A percentile compares a stretch with the other conserved stretches of the same genome.
phyloP scores from a whole-genome alignment of 2,113 vertebrate species.

The Daphoenositta chrysoptera region DNA sequence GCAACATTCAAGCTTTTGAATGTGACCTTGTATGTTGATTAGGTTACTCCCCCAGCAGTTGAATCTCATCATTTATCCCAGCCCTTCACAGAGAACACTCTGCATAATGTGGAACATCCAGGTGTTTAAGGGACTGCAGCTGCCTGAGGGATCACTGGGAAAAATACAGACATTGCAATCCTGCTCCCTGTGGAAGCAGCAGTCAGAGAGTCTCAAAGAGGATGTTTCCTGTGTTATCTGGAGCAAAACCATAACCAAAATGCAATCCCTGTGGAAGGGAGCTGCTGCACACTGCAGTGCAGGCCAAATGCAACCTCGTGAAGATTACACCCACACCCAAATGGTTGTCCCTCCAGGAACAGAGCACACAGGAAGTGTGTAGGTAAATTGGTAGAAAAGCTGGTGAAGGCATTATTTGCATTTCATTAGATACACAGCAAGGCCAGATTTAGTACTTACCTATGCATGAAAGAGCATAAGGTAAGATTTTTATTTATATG shows the following conservation, averaged over 20 bases:
- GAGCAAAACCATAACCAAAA: not conserved
- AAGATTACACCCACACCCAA: not conserved
- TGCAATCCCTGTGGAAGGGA: not conserved
- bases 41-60: not conserved
- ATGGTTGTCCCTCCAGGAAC: not conserved
- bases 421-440: not conserved
- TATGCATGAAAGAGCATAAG: not conserved
- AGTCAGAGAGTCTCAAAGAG: not conserved
- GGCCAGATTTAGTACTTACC: not conserved
- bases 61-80: not conserved
- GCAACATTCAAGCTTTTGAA: not conserved
- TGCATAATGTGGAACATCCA: constrained; percentile 14
- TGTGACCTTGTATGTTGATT: constrained; percentile 45
- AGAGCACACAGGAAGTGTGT: not conserved
- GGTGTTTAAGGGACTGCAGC: not conserved
- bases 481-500: not conserved
- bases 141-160: not conserved
- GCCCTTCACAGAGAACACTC: not conserved
- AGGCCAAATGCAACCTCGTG: not conserved
- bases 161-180: not conserved
- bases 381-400: not conserved
- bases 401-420: not conserved
- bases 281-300: not conserved
- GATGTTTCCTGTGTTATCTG: not conserved
- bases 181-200: not conserved